phyloP scores from a whole-genome alignment of 2,797 vertebrate genomes.

The Tapera naevia region DNA sequence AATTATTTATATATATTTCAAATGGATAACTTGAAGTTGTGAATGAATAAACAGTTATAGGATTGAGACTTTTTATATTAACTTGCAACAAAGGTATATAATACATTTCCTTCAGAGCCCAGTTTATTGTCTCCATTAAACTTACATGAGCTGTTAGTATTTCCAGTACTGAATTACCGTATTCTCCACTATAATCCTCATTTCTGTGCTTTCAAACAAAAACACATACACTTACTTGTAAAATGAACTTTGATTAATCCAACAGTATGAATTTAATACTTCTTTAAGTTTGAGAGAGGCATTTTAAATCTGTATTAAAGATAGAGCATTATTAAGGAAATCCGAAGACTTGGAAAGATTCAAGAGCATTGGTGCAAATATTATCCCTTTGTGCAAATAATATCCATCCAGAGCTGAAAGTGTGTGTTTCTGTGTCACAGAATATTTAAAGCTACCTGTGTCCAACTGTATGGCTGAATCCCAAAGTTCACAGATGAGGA shows the following conservation, averaged over 20 bases:
- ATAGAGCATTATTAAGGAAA: not conserved
- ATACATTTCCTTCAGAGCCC: not conserved
- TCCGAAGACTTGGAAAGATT: not conserved
- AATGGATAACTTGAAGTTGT: not conserved
- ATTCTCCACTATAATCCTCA: not conserved
- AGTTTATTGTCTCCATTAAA: not conserved
- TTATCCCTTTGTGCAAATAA: not conserved
- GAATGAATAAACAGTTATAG: not conserved
- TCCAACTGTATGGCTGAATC: not conserved
- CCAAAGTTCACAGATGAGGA: not conserved
- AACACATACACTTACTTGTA: not conserved
- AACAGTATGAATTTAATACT: not conserved
- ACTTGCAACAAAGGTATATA: not conserved
- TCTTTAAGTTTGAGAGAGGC: not conserved
- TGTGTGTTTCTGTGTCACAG: not conserved
- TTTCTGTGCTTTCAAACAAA: not conserved
- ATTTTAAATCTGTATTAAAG: not conserved
- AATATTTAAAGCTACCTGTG: not conserved
- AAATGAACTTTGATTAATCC: not conserved
- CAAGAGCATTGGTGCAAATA: not conserved
- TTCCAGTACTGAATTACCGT: not conserved
- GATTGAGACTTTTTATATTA: not conserved
- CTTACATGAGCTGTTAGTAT: not conserved
- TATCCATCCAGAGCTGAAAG: not conserved
- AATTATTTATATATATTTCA: not conserved